These are phyloP conservation scores for Oxytorus armatus DNA, from an alignment of 2,888 invertebrate species.

Conservation along the genomic window DNA sequence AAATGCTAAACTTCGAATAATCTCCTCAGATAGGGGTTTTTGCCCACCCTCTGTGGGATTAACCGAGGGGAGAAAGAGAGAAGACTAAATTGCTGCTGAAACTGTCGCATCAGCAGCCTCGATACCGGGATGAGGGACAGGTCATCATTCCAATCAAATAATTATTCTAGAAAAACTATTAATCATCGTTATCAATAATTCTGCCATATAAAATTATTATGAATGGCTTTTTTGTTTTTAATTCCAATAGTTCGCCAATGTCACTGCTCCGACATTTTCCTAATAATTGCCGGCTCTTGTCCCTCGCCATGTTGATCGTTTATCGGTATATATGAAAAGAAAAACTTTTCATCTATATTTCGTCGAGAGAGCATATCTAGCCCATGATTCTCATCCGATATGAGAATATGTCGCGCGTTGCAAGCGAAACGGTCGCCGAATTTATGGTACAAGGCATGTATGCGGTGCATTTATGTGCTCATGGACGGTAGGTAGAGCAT, in stretches of 20 bases:
- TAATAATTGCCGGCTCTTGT: background rate
- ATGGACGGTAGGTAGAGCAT: background rate
- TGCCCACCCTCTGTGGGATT: constrained; percentile 4
- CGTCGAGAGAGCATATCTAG: constrained; percentile 6
- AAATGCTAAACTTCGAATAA: constrained; percentile 39
- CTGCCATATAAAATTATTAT: background rate
- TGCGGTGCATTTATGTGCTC: constrained; percentile 1
- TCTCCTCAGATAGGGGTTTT: constrained; percentile 16
- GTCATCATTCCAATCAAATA: background rate
- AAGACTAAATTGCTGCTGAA: background rate
- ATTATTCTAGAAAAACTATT: background rate
- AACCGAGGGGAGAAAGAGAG: constrained; percentile 12
- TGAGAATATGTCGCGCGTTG: constrained; percentile 22
- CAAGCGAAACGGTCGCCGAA: constrained; percentile 6
- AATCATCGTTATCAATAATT: background rate
- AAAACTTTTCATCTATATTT: constrained; percentile 9
- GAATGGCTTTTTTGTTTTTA: constrained; percentile 11
- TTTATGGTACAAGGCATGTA: constrained; percentile 5
- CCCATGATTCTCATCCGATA: constrained; percentile 33
- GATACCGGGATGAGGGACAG: background rate
- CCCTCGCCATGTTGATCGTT: background rate
- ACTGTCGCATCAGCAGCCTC: constrained; percentile 14
- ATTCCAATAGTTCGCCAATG: background rate
- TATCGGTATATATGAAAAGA: constrained; percentile 8
- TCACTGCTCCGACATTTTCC: background rate